These are phyloP conservation scores for Yponomeuta plumbellus DNA, from an alignment of 2,888 invertebrate genomes.

Conservation along the genomic window DNA sequence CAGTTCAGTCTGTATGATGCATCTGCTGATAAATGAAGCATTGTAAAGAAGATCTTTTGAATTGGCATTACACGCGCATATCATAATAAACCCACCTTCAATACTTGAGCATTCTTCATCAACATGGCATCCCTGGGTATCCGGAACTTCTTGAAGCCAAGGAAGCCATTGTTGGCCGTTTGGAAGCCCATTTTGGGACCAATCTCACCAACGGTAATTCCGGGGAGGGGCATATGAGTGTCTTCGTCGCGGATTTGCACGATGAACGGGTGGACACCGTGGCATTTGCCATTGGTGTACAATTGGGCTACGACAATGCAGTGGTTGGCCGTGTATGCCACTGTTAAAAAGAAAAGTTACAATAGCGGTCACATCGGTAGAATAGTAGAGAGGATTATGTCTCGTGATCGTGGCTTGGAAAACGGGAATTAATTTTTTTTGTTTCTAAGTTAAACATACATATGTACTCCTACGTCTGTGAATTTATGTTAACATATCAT, in stretches of 20 bases:
- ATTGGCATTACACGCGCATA: not conserved
- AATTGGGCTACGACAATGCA: slow-evolving; percentile 94
- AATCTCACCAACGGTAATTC: slow-evolving; percentile 95
- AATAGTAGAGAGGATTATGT: no score
- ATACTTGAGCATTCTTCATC: slow-evolving; percentile 94
- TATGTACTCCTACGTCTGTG: no score
- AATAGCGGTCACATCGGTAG: not conserved
- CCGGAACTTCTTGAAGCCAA: slow-evolving; percentile 89
- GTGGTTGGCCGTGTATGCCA: slow-evolving; percentile 95
- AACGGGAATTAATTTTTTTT: no score
- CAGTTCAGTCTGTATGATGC: no score
- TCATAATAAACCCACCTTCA: slow-evolving; percentile 51
- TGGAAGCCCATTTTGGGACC: slow-evolving; percentile 95
- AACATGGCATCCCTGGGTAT: slow-evolving; percentile 93
- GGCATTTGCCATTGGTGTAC: slow-evolving; percentile 85
- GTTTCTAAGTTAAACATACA: no score
- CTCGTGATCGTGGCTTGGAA: no score
- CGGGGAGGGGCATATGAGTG: slow-evolving; percentile 89
- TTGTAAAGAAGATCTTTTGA: no score
- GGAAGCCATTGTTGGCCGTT: slow-evolving; percentile 92
- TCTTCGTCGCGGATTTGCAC: slow-evolving; percentile 92
- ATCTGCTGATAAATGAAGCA: no score
- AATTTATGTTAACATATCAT: no score
- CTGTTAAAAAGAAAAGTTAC: slow-evolving; percentile 58
- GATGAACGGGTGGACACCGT: slow-evolving; percentile 94